Base-by-base conservation (phyloP, 92 coral and sea anemone genomes). In the Phenganax marumi region DNA sequence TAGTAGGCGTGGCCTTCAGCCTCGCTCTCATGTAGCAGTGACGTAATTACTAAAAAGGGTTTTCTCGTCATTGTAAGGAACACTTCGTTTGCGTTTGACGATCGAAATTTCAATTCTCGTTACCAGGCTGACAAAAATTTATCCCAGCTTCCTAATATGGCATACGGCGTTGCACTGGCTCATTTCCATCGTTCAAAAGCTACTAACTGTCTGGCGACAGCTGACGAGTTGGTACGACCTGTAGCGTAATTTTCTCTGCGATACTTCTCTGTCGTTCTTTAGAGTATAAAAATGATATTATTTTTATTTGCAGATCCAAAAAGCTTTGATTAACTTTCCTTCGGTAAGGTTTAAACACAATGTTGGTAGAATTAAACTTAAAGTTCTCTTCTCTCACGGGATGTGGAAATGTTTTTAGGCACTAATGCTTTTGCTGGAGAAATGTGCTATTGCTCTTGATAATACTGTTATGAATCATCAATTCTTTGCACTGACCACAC, bases 141-240 rank as follows among this genome's bases (percentile, higher is more conserved):
- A 58, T 95, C 98, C 54, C 98, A 95, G 77, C 85, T 95, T n/a
- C 98, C 98, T 60, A 95, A 92, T 73, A 92, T 95, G 84, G 97
- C 98, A 6, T 95, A 88, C 39, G 90, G 96, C 62, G 88, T 91
- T 77, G 93, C 98, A 68, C 83, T 95, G 77, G 97, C 98, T 3
- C 81, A 85, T 73, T 95, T 92, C 49, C 96, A 92, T 55, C 84
- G 88, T 66, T 76, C 71, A 65, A 89, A 87, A 70, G 68, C n/a
- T 52, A 71, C 78, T 17, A 69, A 83, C 26, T 84, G 79, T 3
- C 84, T 75, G 53, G 68, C 88, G 39, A 88, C 81, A 68, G 97
- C 98, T 0, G 90, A 95, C 58, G 91, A 95, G 65, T 81, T 95
- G 92, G 98, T 95, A n/a, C 77, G 93, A 46, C 12, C 1, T 70